phyloP scores from a whole-genome alignment of 2,888 invertebrate species.

The Beris chalybata region DNA sequence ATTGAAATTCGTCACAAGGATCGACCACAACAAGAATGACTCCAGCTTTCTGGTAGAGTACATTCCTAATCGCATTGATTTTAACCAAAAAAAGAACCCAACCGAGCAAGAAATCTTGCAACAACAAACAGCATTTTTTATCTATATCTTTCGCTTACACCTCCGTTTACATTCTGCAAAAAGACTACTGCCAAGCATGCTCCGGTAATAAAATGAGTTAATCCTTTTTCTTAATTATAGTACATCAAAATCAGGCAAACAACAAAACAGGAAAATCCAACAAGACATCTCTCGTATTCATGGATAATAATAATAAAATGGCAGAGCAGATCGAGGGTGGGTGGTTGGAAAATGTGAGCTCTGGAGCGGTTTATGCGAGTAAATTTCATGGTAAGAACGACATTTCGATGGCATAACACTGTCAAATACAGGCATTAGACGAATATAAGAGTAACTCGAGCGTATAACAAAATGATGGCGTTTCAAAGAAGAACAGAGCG shows the following conservation, averaged over 20 bases:
- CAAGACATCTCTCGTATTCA: constrained; percentile 22
- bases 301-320: constrained; percentile 26
- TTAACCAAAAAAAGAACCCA: too few species aligned
- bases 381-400: constrained; percentile 8
- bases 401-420: background rate
- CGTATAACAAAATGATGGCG: constrained; percentile 6
- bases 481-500: background rate
- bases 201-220: constrained; percentile 32
- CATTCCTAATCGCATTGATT: too few species aligned
- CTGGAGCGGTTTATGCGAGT: background rate
- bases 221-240: constrained; percentile 36
- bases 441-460: constrained; percentile 14
- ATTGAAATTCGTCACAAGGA: too few species aligned
- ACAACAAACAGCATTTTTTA: too few species aligned
- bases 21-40: too few species aligned
- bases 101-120: too few species aligned
- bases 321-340: background rate
- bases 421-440: constrained; percentile 13
- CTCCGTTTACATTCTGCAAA: too few species aligned
- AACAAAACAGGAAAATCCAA: constrained; percentile 33
- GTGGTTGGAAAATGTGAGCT: background rate
- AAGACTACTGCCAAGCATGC: constrained; percentile 25
- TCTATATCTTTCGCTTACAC: too few species aligned
- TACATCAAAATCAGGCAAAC: constrained; percentile 35
- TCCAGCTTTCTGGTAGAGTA: too few species aligned